phyloP scores from a whole-genome alignment of 2,113 vertebrate species.

The Chaetodon trifascialis region DNA sequence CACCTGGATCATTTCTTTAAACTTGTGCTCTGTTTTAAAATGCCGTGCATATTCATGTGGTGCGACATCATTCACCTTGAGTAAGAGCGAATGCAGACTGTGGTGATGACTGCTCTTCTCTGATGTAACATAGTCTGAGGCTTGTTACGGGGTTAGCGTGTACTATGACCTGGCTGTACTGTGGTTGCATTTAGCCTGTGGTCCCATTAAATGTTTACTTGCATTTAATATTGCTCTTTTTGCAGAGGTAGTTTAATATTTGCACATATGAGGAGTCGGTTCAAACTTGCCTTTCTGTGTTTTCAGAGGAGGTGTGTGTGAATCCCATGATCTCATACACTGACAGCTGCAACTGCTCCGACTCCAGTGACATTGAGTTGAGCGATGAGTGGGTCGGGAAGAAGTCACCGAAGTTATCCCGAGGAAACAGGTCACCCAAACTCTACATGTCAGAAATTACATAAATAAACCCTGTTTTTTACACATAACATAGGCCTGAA shows the following conservation, averaged over 20 bases:
- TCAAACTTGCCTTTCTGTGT: constrained; percentile 20
- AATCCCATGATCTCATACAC: constrained; percentile 94
- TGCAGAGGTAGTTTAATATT: not conserved
- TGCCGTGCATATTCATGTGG: not conserved
- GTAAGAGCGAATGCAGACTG: constrained; percentile 25
- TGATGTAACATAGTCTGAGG: constrained; percentile 54
- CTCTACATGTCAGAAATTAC: constrained; percentile 80
- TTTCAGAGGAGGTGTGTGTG: constrained; percentile 94
- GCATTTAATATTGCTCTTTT: not conserved
- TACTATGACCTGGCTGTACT: constrained; percentile 12
- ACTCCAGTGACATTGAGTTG: constrained; percentile 98
- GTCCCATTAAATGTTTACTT: constrained; percentile 9
- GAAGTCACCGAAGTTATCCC: constrained; percentile 95
- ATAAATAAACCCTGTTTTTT: not conserved
- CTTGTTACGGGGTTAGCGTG: constrained; percentile 45
- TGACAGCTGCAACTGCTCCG: constrained; percentile 99
- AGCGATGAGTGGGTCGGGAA: constrained; percentile 99
- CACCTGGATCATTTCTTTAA: not conserved
- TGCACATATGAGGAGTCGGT: not conserved
- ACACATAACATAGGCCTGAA: not conserved
- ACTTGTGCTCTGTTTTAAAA: not conserved
- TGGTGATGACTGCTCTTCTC: constrained; percentile 25
- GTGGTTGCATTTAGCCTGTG: not conserved
- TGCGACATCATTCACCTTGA: constrained; percentile 39
- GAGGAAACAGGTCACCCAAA: constrained; percentile 93